Evolutionary conservation across 2,888 invertebrate species (phyloP).

Genomic region (Philaethria dido): DNA sequence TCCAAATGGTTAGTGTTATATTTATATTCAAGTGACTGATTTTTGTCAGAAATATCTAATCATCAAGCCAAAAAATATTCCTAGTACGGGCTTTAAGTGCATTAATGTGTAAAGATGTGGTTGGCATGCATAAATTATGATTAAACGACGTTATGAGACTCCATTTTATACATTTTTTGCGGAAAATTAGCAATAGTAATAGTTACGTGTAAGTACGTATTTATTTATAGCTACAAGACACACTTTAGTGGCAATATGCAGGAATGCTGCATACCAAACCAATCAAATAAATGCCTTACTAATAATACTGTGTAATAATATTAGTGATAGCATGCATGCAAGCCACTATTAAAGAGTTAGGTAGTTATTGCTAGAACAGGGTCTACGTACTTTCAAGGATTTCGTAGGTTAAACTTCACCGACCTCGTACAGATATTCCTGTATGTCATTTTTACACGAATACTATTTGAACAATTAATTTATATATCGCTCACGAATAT

Average conservation of each 20-base stretch:
- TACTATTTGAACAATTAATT: constrained; percentile 31
- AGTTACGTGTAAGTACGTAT: constrained; percentile 27
- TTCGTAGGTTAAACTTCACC: constrained; percentile 38
- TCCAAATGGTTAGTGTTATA: constrained; percentile 12
- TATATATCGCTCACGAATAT: constrained; percentile 66
- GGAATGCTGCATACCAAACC: constrained; percentile 28
- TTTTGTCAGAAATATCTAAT: not conserved
- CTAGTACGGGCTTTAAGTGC: constrained; percentile 24
- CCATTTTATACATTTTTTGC: constrained; percentile 29
- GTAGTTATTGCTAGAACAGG: constrained; percentile 49
- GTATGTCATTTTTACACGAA: constrained; percentile 34
- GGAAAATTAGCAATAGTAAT: constrained; percentile 13
- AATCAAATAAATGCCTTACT: constrained; percentile 41
- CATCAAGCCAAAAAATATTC: constrained; percentile 11
- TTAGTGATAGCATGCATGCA: constrained; percentile 48
- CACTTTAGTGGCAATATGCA: constrained; percentile 31
- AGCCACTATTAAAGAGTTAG: constrained; percentile 44
- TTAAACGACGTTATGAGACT: constrained; percentile 12
- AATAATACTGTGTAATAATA: constrained; percentile 41
- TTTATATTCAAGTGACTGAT: constrained; percentile 8
- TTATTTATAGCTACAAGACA: constrained; percentile 25
- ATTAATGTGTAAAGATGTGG: constrained; percentile 28
- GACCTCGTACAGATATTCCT: constrained; percentile 30
- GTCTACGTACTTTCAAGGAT: constrained; percentile 44
- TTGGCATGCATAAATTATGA: constrained; percentile 33